phyloP scores from a whole-genome alignment of 2,113 vertebrate species.

The Caretta caretta region DNA sequence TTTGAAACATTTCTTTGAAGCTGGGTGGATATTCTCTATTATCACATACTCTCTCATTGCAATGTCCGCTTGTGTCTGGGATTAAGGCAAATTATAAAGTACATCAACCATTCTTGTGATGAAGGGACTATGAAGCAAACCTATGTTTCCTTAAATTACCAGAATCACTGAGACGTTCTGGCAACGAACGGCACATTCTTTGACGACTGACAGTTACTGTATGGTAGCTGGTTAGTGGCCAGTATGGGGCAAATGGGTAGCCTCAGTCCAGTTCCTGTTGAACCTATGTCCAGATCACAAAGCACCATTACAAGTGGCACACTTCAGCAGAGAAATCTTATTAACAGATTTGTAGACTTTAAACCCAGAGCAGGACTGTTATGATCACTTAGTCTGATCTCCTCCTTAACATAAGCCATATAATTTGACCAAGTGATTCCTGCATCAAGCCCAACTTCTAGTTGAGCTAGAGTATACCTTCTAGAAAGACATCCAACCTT shows the following conservation, averaged over 20 bases:
- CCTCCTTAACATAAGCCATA: slow-evolving; percentile 26
- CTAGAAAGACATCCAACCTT: no score
- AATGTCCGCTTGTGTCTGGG: no score
- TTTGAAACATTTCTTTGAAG: no score
- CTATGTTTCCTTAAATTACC: slow-evolving; percentile 34
- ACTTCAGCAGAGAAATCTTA: no score
- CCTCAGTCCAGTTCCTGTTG: slow-evolving; percentile 60
- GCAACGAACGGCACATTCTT: slow-evolving; percentile 53
- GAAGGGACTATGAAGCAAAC: slow-evolving; percentile 14
- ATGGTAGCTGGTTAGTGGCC: slow-evolving; percentile 66
- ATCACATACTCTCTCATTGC: no score
- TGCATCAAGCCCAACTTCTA: background rate
- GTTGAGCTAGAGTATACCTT: background rate
- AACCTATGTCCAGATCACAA: slow-evolving; percentile 56
- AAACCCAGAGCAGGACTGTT: no score
- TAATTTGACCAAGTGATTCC: background rate
- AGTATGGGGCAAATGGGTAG: background rate
- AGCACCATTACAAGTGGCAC: background rate
- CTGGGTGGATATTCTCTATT: no score
- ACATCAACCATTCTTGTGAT: slow-evolving; percentile 40
- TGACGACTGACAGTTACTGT: slow-evolving; percentile 71
- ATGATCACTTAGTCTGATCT: background rate
- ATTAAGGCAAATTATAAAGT: slow-evolving; percentile 1
- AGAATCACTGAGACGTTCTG: slow-evolving; percentile 66
- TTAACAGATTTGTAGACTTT: no score